Base-by-base conservation (phyloP, 2,888 invertebrate species). In the Calameuta pallipes region DNA sequence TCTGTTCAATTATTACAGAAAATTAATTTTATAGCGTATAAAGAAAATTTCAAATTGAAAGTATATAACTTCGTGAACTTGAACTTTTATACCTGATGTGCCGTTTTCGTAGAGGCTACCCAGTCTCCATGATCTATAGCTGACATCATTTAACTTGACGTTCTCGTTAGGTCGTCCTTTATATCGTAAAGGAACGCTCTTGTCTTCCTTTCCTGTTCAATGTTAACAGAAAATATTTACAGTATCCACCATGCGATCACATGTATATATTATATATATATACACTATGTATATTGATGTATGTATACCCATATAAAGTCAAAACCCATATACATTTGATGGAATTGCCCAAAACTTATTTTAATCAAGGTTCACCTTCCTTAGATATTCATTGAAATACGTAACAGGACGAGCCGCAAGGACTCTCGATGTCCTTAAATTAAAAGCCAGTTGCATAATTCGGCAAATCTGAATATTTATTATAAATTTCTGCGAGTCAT, bases 121-220 rank as follows among this genome's bases (percentile, higher is more conserved):
- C 68, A 90, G 80, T 81, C 91, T 86, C 91, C 91, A 91, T 34
- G 91, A 91, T 81, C 91, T 87, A 81, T 91, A 91, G 82, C 90
- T 91, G 68, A 91, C 87, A 74, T 91, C 90, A 74, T 86, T 88
- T 75, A 90, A 83, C 80, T 89, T 90, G 12, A 87, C 80, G 80
- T 88, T 89, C 30, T 89, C 89, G 78, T 88, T 89, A 1, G 80
- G 73, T 71, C 80, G 75, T 34, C 81, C 82, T 70, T 76, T 83
- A 74, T 75, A 78, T 75, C 76, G 76, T 37, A 80, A 41, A 15
- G 80, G 77, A 69, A 73, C 75, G 13, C 79, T 37, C 70, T 82
- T 80, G 75, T 80, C 77, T 73, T 82, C 77, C 75, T 78, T 80
- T 73, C 79, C 83, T 81, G 76, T 82, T 82, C 12, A 76, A 73